Percentiles rank a stretch among this genome's conserved stretches.
Conservation (phyloP, 1,140 invertebrate genomes). For the Leucophenga varia region DNA sequence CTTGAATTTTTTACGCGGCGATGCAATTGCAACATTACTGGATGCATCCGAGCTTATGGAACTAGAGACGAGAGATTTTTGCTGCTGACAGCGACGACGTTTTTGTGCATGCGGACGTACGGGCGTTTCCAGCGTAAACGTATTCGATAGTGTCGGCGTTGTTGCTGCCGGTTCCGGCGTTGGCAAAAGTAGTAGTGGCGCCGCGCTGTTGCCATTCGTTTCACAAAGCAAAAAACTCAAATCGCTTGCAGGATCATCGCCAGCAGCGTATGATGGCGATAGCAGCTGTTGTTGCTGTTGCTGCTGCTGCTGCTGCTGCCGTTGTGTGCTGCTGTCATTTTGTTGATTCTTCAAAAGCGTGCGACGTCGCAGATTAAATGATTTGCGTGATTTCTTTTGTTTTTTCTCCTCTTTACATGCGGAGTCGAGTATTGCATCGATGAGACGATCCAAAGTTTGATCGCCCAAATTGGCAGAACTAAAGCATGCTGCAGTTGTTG, state of each 20-base stretch:
- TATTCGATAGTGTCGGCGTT: conserved; percentile 6
- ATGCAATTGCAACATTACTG: conserved; percentile 17
- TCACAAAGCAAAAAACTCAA: conserved; percentile 32
- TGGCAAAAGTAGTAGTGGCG: neutral
- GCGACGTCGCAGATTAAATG: conserved; percentile 44
- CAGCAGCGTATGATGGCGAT: conserved; percentile 50
- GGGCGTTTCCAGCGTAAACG: conserved; percentile 38
- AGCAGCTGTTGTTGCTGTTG: conserved; percentile 17
- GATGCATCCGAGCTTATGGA: no score
- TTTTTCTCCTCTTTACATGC: conserved; percentile 41
- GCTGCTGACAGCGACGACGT: neutral
- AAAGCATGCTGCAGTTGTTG: conserved; percentile 2
- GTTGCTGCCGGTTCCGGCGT: conserved; percentile 30
- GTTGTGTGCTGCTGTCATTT: conserved; percentile 22
- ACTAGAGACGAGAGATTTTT: no score
- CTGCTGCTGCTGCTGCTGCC: no score
- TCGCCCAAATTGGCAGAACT: conserved; percentile 44
- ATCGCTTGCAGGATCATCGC: conserved; percentile 51
- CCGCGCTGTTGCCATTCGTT: conserved; percentile 2
- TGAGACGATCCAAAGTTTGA: conserved; percentile 47
- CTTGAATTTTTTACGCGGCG: conserved; percentile 41
- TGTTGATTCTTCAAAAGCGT: conserved; percentile 46
- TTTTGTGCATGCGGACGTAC: conserved; percentile 24
- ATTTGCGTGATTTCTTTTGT: conserved; percentile 36
- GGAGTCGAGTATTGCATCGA: conserved; percentile 52